Evolutionary conservation across 1,140 invertebrate species (phyloP), one percentile per base, ranked within the genome.

Genomic region (Drosophila dunni): DNA sequence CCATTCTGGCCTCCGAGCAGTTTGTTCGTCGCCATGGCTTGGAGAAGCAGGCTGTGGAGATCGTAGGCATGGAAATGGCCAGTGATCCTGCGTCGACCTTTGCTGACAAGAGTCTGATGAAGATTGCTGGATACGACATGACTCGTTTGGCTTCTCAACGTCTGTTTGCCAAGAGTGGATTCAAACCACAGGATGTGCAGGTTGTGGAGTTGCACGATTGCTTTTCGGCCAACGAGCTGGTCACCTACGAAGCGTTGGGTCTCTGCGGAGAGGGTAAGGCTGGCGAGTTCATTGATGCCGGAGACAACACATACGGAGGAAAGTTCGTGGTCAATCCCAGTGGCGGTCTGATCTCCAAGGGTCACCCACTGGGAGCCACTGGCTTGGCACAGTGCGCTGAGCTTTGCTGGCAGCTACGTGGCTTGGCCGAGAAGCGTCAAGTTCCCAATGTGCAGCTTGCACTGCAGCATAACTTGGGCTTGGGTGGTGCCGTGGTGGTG

Each of bases 131-230:
- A 0, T 99, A 96, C 93, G 99, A 99, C 79, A 99, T 99, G 98
- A 98, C 98, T 0, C 95, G 95, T 91, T 92, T 94, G 50, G 98
- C 98, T 38, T 96, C 97, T 0, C 94, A 97, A 54, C 95, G 95
- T 51, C 91, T 97, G 0, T 99, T 97, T 81, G 90, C 94, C n/a
- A 96, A 97, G 90, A 95, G 97, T 6, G 95, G 95, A 9, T 94
- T 96, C 13, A 95, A 93, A 56, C 96, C 97, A 2, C 93, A 93
- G 8, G 96, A 99, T 91, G 96, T 99, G 2, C 94, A 99, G 93
- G 98, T 99, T 0, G 95, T 99, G 13, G 99, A 99, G 92, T 94
- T 99, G n/a, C 99, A 99, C 86, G 99, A 99, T 92, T 99, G 99
- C 93, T 99, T 99, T 93, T 98, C 98, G 5, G 96, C 97, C 7